A percentile compares a stretch with the other conserved stretches of the same genome.
These are phyloP conservation scores for Stercorarius parasiticus DNA, from an alignment of 2,113 vertebrate genomes.

Conservation along the genomic window DNA sequence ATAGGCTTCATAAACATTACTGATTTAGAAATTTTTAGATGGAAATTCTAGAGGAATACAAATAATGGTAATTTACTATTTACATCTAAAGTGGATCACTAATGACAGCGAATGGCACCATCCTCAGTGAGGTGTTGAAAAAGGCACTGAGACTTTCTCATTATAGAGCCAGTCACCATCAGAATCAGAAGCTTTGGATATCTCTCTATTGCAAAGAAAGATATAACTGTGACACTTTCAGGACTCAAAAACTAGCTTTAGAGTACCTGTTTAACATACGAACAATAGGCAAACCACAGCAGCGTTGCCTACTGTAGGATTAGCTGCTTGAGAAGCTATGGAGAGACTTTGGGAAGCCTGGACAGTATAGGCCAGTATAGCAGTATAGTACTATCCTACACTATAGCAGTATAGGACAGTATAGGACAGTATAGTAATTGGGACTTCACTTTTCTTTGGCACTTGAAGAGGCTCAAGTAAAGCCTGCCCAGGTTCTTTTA, in stretches of 20 bases:
- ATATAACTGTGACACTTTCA: background rate
- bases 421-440: background rate
- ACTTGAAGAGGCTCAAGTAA: background rate
- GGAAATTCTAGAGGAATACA: background rate
- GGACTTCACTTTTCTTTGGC: background rate
- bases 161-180: background rate
- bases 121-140: background rate
- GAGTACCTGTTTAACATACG: background rate
- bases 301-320: background rate
- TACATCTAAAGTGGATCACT: background rate
- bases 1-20: background rate
- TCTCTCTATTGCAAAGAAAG: background rate
- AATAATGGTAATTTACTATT: background rate
- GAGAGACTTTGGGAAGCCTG: background rate
- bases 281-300: background rate
- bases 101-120: background rate
- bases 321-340: background rate
- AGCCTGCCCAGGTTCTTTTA: background rate
- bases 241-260: background rate
- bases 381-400: background rate
- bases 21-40: background rate
- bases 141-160: background rate
- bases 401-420: background rate
- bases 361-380: background rate
- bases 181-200: background rate